phyloP scores from a whole-genome alignment of 2,797 vertebrate species.

The Antrozous pallidus region DNA sequence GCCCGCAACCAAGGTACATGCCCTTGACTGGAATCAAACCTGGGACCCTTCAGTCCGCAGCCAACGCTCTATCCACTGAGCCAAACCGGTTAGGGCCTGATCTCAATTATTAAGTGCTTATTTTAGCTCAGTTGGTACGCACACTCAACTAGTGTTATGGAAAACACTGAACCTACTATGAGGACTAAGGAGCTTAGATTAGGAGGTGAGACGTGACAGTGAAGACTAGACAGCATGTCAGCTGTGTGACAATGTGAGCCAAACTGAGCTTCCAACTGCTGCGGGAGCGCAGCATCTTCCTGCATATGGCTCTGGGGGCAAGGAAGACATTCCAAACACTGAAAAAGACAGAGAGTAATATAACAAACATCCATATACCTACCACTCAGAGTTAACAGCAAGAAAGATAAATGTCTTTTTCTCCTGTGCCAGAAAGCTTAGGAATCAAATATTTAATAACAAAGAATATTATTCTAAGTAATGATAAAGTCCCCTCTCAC shows the following conservation, averaged over 20 bases:
- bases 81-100: too few relatives aligned
- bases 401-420: background rate
- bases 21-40: too few relatives aligned
- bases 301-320: background rate
- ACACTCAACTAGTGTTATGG: background rate
- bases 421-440: background rate
- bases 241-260: background rate
- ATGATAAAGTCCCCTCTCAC: background rate
- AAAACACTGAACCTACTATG: background rate
- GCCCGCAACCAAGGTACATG: too few relatives aligned
- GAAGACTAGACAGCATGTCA: background rate
- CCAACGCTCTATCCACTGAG: background rate
- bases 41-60: too few relatives aligned
- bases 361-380: background rate
- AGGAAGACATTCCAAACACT: slow-evolving; percentile 1
- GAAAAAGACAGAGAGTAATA: background rate
- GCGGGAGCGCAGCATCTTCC: background rate
- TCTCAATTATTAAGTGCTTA: background rate
- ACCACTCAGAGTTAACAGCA: background rate
- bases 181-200: background rate
- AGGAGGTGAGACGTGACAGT: background rate
- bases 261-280: background rate
- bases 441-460: slow-evolving; percentile 9
- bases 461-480: background rate
- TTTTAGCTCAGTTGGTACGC: background rate